Base-by-base conservation (phyloP, 2,888 invertebrate species). In the Patella depressa region DNA sequence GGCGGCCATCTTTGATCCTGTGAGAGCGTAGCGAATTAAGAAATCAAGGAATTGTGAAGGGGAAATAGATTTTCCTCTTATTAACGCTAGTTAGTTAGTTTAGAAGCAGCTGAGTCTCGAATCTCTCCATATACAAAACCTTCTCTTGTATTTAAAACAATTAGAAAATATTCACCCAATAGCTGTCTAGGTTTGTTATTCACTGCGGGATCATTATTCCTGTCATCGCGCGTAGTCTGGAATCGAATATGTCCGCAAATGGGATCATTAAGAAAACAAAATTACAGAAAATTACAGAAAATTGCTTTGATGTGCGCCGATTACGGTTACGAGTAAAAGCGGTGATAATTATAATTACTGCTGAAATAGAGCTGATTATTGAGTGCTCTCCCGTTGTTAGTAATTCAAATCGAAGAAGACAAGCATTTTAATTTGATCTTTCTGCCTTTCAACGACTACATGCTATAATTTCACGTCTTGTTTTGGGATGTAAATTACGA, bases 251-350 rank as follows among this genome's bases (percentile, higher is more conserved):
- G 69, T 78, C 73, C 59, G 72, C 53, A 78, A 78, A 78, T 75
- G 59, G 73, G 72, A 73, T 75, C 73, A 80, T 80, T 80, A 80
- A 75, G 71, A 72, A 70, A 72, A 72, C 75, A 71, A 78, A 80
- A 80, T 80, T 78, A 71, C 75, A 78, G 75, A 78, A 78, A 80
- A 80, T 80, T 78, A 78, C 76, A 75, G 78, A 78, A 80, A 80
- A 80, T 80, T 75, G 73, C 80, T 78, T 76, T 72, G 78, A 80
- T 80, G 73, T 75, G 75, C 55, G 69, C 69, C 78, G 77, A 80
- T 80, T 80, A 80, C 76, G 54, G 73, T 78, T 75, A 75, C 71
- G 57, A 75, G 73, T 76, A 79, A 80, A 80, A 80, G 75, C 75
- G 69, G 73, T 71, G 70, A 77, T 73, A 80, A 80, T 80, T 75